A percentile compares a stretch with the other conserved stretches of the same genome.
These are phyloP conservation scores for Brachionus paranguensis DNA, from an alignment of 1,140 invertebrate species.

Conservation along the genomic window DNA sequence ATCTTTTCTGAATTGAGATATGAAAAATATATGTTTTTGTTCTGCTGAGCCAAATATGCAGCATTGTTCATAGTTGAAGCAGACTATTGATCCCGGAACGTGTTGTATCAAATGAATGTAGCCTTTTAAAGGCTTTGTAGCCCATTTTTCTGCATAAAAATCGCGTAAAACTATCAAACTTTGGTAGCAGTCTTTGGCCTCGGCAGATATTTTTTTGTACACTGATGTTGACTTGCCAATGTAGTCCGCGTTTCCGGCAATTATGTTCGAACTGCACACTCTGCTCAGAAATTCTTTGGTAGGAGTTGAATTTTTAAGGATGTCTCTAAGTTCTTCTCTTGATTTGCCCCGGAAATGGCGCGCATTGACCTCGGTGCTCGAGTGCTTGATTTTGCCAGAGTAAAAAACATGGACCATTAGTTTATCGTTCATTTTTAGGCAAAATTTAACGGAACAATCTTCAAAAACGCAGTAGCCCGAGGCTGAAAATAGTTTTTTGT, in stretches of 20 bases:
- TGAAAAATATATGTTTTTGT: background rate
- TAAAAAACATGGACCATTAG: slow-evolving; percentile 2
- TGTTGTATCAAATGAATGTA: slow-evolving; percentile 32
- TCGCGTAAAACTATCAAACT: background rate
- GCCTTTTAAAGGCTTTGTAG: background rate
- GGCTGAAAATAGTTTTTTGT: slow-evolving; percentile 30
- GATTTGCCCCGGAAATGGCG: slow-evolving; percentile 10
- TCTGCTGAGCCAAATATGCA: background rate
- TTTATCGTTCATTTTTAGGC: slow-evolving; percentile 37
- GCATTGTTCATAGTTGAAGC: slow-evolving; percentile 18
- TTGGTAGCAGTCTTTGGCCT: slow-evolving; percentile 37
- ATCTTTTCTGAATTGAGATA: background rate
- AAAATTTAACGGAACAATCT: slow-evolving; percentile 24
- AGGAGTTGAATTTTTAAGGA: slow-evolving; percentile 23
- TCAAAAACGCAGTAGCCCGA: slow-evolving; percentile 35
- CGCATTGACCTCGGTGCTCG: background rate
- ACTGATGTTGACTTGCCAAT: slow-evolving; percentile 6
- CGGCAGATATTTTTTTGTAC: slow-evolving; percentile 19
- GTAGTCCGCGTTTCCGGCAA: slow-evolving; percentile 17
- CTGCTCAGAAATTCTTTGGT: slow-evolving; percentile 1
- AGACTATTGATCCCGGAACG: slow-evolving; percentile 16
- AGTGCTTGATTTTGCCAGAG: slow-evolving; percentile 10
- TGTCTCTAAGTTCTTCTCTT: slow-evolving; percentile 19
- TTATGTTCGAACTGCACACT: background rate
- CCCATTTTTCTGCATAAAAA: background rate